Conservation (phyloP, 92 coral and sea anemone genomes). For the Porites lobata region DNA sequence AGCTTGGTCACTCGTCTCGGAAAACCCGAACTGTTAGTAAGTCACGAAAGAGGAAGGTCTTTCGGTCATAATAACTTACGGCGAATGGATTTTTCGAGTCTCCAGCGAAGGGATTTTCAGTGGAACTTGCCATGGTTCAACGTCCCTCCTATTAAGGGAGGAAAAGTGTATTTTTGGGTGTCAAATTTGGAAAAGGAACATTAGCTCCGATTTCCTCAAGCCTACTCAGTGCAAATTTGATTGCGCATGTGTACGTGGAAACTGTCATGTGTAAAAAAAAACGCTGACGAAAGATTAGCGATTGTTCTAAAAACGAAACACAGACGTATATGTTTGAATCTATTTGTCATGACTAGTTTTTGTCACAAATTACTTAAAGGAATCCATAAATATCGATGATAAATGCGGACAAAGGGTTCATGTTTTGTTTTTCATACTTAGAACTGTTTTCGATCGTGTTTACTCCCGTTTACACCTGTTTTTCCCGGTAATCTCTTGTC, state of each 20-base stretch:
- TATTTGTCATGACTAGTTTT: too few relatives aligned
- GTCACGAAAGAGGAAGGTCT: not conserved
- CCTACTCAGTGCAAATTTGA: not conserved
- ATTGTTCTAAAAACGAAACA: constrained; percentile 1
- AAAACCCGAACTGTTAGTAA: not conserved
- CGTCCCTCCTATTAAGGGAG: constrained; percentile 18
- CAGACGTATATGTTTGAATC: not conserved
- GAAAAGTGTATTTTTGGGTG: constrained; percentile 5
- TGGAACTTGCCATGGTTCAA: constrained; percentile 41
- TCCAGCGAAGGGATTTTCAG: constrained; percentile 86
- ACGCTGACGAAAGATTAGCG: constrained; percentile 13
- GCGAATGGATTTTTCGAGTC: constrained; percentile 98
- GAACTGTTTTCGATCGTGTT: too few relatives aligned
- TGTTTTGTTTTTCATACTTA: too few relatives aligned
- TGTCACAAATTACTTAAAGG: too few relatives aligned
- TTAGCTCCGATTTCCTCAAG: not conserved
- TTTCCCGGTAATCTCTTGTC: too few relatives aligned
- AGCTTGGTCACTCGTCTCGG: not conserved
- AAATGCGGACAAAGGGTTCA: too few relatives aligned
- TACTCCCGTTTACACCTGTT: too few relatives aligned
- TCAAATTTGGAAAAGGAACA: not conserved
- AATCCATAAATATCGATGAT: too few relatives aligned
- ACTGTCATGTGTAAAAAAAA: constrained; percentile 17
- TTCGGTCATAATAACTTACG: constrained; percentile 65
- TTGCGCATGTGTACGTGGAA: constrained; percentile 40